Percentiles rank a stretch among this genome's conserved stretches.
Conservation (phyloP, 2,113 vertebrate species). For the Dryoscopus gambensis region DNA sequence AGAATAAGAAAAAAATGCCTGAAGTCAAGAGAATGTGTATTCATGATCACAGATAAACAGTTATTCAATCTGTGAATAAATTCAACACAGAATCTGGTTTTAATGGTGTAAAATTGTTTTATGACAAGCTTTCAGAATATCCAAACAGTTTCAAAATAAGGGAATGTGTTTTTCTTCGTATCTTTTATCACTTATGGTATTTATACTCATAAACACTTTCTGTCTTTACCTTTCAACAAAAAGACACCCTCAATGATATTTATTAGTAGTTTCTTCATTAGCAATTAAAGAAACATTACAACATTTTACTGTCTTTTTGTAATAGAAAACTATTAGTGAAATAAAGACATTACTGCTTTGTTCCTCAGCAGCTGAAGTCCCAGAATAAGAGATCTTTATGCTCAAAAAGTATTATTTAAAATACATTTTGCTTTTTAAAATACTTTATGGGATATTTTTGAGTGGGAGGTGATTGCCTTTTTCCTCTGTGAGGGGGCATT, state of each 20-base stretch:
- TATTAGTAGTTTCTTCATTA: neutral
- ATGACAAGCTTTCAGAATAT: neutral
- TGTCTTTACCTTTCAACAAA: neutral
- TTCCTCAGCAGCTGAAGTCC: neutral
- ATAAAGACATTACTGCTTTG: neutral
- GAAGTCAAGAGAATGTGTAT: neutral
- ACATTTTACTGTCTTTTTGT: neutral
- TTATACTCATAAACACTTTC: neutral
- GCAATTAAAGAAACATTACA: neutral
- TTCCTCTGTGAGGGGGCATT: neutral
- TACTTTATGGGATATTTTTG: neutral
- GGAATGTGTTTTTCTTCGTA: neutral
- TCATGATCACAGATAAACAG: neutral
- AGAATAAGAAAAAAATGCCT: neutral
- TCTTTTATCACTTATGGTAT: neutral
- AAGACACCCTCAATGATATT: neutral
- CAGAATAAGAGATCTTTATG: neutral
- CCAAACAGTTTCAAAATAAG: neutral
- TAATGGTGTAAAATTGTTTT: neutral
- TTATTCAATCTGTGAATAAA: neutral
- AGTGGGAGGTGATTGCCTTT: neutral
- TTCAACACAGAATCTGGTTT: neutral
- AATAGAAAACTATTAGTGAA: neutral
- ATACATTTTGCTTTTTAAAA: neutral
- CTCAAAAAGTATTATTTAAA: neutral